These are phyloP conservation scores for Pseudorhiza aurosa DNA, from an alignment of 30 jellyfish, hydroid and myxozoan genomes.

Conservation along the genomic window DNA sequence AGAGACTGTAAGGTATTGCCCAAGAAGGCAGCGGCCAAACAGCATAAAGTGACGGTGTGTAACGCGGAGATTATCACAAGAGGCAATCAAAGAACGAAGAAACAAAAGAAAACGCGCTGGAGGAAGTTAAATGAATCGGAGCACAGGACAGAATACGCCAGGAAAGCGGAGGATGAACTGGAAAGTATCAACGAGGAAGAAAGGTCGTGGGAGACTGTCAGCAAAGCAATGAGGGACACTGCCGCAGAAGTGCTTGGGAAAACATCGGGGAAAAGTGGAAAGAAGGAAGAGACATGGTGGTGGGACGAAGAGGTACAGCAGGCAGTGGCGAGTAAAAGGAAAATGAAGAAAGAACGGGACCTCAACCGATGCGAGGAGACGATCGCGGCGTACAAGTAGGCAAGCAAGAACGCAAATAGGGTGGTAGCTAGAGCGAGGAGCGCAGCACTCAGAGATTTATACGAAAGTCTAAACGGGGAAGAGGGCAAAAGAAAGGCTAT, in stretches of 20 bases:
- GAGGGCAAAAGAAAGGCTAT: constrained; percentile 1
- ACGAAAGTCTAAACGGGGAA: not conserved
- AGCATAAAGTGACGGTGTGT: not conserved
- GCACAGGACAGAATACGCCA: not conserved
- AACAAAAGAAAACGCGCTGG: constrained; percentile 23
- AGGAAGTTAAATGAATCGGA: constrained; percentile 13
- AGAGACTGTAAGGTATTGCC: not conserved
- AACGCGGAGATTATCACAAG: not conserved
- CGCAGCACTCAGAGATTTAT: constrained; percentile 1
- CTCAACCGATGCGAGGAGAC: not conserved
- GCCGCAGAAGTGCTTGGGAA: no score
- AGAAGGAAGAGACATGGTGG: constrained; percentile 29
- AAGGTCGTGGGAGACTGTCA: no score
- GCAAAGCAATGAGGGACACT: no score
- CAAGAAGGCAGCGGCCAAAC: constrained; percentile 7
- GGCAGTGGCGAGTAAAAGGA: constrained; percentile 2
- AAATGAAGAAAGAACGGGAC: not conserved
- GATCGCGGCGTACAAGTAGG: constrained; percentile 10
- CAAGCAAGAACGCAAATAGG: constrained; percentile 6
- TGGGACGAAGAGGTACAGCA: constrained; percentile 20
- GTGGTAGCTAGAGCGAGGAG: constrained; percentile 28
- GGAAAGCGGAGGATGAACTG: not conserved
- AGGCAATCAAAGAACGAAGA: no score
- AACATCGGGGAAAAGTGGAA: not conserved
- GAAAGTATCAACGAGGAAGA: no score